Base-by-base conservation (phyloP, 37 sponge, comb jelly and placozoan species). In the Bolinopsis microptera region DNA sequence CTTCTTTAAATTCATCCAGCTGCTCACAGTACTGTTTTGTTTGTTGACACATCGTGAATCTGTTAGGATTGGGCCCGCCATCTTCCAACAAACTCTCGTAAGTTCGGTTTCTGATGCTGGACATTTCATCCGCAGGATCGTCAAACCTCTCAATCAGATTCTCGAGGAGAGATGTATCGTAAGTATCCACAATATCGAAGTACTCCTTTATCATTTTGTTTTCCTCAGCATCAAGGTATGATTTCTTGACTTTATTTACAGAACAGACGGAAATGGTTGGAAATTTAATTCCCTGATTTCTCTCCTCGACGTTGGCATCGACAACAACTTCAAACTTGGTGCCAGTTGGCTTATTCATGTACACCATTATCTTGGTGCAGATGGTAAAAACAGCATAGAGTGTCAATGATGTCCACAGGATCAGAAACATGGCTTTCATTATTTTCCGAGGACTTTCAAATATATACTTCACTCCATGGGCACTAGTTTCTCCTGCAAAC, bases 211-310 rank as follows among this genome's bases (percentile, higher is more conserved):
- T 24, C 37, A 36, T 18, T 30, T 80, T 37, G 82, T 80, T 80
- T 35, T 30, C 82, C 22, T 80, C 23, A 8, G 23, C 23, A 33
- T 36, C 38, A 33, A 80, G 82, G 23, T 23, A 80, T 13, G 82
- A 80, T 35, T 80, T 80, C 82, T 34, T 80, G 1, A 80, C 82
- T 30, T 80, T 80, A 36, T 80, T 80, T 13, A 1, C 2, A 9
- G 82, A 80, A 36, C 82, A 80, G 16, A 80, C 37, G 22, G 37
- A 23, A 22, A 80, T 35, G 37, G 82, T 80, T 80, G 82, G 82
- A 16, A 80, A 36, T 16, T 33, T 33, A 13, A 80, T 35, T 27
- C 38, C 82, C 9, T 80, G 21, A 9, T 80, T 37, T 37, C 9
- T 48, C 5, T 18, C 5, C 5, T 5, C 5, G 61, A 13, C 9